Percentiles rank a stretch among this genome's conserved stretches.
These are phyloP conservation scores for Dufourea novaeangliae DNA, from an alignment of 1,140 invertebrate species.

Conservation along the genomic window DNA sequence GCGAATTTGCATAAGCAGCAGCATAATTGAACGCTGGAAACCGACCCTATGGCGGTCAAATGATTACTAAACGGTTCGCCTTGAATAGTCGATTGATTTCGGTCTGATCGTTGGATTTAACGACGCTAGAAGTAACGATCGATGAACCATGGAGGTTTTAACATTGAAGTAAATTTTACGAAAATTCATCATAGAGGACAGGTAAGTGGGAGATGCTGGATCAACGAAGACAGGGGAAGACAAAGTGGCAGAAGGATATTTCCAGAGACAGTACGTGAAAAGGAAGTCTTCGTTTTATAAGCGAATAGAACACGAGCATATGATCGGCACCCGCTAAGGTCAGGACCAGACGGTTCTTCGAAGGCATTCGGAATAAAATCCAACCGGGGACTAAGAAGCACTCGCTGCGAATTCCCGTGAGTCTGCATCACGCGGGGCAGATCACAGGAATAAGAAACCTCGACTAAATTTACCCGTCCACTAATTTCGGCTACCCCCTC, in stretches of 20 bases:
- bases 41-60: too few species aligned
- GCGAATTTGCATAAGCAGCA: too few species aligned
- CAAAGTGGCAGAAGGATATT: background rate
- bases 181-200: too few species aligned
- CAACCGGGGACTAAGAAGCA: background rate
- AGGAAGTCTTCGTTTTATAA: slow-evolving; percentile 4
- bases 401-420: background rate
- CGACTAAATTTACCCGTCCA: slow-evolving; percentile 31
- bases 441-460: slow-evolving; percentile 15
- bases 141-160: too few species aligned
- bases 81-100: too few species aligned
- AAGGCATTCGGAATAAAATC: slow-evolving; percentile 36
- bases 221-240: slow-evolving; percentile 7
- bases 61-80: too few species aligned
- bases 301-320: slow-evolving; percentile 22
- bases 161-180: too few species aligned
- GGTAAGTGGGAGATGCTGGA: slow-evolving; percentile 19
- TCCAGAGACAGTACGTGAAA: background rate
- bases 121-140: too few species aligned
- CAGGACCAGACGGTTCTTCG: background rate
- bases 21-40: too few species aligned
- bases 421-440: slow-evolving; percentile 6
- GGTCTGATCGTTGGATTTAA: too few species aligned
- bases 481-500: background rate
- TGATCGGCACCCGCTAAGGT: slow-evolving; percentile 27